Evolutionary conservation across 2,888 invertebrate genomes (phyloP).

Genomic region (Noctua fimbriata): DNA sequence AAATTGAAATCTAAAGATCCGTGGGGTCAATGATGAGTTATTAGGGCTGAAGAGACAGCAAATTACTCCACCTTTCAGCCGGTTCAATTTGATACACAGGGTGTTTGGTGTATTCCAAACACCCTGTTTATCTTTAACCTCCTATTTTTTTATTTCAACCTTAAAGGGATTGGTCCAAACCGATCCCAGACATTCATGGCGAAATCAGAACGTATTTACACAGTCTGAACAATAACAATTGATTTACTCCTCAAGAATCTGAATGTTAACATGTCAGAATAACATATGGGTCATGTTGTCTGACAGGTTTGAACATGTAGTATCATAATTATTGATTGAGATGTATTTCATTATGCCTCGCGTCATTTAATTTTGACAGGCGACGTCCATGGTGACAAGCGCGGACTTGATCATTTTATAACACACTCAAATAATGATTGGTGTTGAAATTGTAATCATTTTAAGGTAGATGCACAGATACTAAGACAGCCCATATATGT

Average conservation of each 20-base stretch:
- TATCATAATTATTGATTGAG: slow-evolving; percentile 31
- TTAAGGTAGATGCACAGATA: background rate
- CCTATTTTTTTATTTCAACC: background rate
- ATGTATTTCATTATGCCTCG: slow-evolving; percentile 2
- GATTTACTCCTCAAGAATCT: background rate
- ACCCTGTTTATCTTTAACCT: background rate
- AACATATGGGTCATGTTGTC: slow-evolving; percentile 27
- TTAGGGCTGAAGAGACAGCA: no score
- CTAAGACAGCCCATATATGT: background rate
- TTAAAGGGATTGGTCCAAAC: background rate
- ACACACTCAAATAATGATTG: background rate
- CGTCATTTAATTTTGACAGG: slow-evolving; percentile 3
- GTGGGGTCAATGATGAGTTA: no score
- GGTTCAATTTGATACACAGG: no score
- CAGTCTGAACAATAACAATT: slow-evolving; percentile 29
- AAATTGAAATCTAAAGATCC: no score
- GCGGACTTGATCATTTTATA: background rate
- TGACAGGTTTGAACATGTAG: slow-evolving; percentile 7
- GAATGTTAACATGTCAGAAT: slow-evolving; percentile 21
- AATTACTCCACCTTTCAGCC: no score
- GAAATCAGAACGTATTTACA: background rate
- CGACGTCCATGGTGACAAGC: background rate
- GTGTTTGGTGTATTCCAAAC: no score
- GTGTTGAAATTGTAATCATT: background rate
- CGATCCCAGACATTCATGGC: background rate